Base-by-base conservation (phyloP, 2,113 vertebrate species). In the Tenrec ecaudatus region DNA sequence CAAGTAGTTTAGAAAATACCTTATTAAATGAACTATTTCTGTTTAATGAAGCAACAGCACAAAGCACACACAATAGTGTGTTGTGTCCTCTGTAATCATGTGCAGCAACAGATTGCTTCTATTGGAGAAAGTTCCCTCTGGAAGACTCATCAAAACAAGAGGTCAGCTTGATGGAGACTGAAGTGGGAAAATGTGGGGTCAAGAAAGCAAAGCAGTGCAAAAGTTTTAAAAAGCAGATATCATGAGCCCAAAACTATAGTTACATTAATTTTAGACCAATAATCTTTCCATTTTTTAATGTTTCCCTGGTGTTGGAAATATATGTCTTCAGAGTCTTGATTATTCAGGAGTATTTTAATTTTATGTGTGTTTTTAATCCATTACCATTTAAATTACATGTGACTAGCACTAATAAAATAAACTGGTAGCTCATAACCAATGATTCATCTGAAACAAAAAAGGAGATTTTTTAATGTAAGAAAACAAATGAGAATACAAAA, bases 131-230 rank as follows among this genome's bases (percentile, higher is more conserved):
- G 27, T 81, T 89, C 62, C 22, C 29, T 89, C 81, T 93, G 79
- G 84, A 95, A 95, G 91, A 91, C 1, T 29, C 38, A 89, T 88
- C 82, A 91, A 91, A 92, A 75, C 81, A 47, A 94, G 94, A 92
- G 53, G 77, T 62, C 77, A 95, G 25, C 64, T 89, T 68, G n/a
- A 83, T 87, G 10, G 53, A 94, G 84, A 92, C 83, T 22, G 27
- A 90, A 92, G 36, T 77, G 66, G 83, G 62, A 64, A 93, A 90
- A 93, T 22, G 66, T 20, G 2, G 0, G 90, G 86, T 76, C 93
- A 88, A 92, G 78, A 85, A 92, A 94, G 58, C 60, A 94, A 25
- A 90, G 69, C 60, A 69, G 40, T 17, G 20, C n/a, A 87, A 88
- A 89, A 89, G 20, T 11, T 84, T 94, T 75, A 43, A 92, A 81